Evolutionary conservation across 2,797 vertebrate genomes (phyloP).

Genomic region (Moxostoma hubbsi): DNA sequence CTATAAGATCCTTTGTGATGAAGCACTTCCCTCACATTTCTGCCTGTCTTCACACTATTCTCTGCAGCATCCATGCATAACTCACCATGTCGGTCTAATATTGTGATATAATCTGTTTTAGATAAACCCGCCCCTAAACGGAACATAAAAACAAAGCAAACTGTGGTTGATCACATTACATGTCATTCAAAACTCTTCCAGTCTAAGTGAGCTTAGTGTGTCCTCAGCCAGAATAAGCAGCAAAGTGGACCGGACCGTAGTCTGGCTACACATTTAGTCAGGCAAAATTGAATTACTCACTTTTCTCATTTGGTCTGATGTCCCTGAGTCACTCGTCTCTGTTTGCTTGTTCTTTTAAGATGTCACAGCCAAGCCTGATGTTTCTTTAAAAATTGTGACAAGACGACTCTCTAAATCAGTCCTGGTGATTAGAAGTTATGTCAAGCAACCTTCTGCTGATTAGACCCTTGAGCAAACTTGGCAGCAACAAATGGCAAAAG

Average conservation of each 20-base stretch:
- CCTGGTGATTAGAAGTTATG: background rate
- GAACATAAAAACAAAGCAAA: no score
- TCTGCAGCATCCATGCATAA: no score
- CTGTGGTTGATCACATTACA: background rate
- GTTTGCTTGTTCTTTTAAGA: background rate
- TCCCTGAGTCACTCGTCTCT: background rate
- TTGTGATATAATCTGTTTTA: background rate
- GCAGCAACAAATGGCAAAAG: background rate
- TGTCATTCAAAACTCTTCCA: background rate
- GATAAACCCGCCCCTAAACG: background rate
- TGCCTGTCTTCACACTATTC: background rate
- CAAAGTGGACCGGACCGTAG: background rate
- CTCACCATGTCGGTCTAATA: background rate
- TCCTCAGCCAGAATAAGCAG: background rate
- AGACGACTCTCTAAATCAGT: constrained; percentile 9
- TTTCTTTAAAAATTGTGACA: background rate
- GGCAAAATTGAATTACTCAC: background rate
- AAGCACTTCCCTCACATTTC: constrained; percentile 13
- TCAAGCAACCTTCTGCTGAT: constrained; percentile 16
- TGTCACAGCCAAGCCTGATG: background rate
- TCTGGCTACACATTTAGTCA: background rate
- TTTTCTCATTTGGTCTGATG: background rate
- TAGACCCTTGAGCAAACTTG: constrained; percentile 22
- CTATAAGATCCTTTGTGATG: constrained; percentile 10
- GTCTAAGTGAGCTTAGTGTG: background rate